phyloP scores from a whole-genome alignment of 1,140 invertebrate species.

The Tyrophagus putrescentiae region DNA sequence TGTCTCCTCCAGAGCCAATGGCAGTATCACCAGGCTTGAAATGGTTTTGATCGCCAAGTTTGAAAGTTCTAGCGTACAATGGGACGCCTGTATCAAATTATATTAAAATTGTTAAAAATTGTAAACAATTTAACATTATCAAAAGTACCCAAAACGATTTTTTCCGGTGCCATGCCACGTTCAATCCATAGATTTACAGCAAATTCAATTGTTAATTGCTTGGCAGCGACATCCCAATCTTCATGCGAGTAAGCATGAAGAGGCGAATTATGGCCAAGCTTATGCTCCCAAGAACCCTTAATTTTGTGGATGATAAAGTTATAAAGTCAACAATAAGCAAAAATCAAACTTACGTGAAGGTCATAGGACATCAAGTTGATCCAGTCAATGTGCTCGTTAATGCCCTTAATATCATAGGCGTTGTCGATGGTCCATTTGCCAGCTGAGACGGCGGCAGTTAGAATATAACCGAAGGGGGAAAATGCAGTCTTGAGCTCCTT shows the following conservation, averaged over 20 bases:
- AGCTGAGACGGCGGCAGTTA: slow-evolving; percentile 52
- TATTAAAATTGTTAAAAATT: too few relatives aligned
- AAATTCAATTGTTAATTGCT: slow-evolving; percentile 40
- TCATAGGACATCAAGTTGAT: slow-evolving; percentile 78
- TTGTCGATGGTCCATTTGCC: slow-evolving; percentile 49
- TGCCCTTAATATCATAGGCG: slow-evolving; percentile 47
- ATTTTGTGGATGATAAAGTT: not conserved
- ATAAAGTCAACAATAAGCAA: slow-evolving; percentile 35
- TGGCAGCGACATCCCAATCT: slow-evolving; percentile 19
- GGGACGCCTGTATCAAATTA: too few relatives aligned
- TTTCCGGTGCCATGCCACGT: slow-evolving; percentile 56
- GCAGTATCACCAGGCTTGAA: slow-evolving; percentile 63
- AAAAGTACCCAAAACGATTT: slow-evolving; percentile 58
- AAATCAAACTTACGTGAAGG: too few relatives aligned
- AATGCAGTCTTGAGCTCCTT: slow-evolving; percentile 52
- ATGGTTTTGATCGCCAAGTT: slow-evolving; percentile 54
- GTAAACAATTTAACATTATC: too few relatives aligned
- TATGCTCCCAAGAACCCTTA: slow-evolving; percentile 55
- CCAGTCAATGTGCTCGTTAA: slow-evolving; percentile 55
- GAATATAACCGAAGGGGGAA: slow-evolving; percentile 41
- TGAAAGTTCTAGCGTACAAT: slow-evolving; percentile 50
- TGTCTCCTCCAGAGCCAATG: slow-evolving; percentile 59
- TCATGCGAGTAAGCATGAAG: slow-evolving; percentile 28
- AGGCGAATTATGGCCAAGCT: slow-evolving; percentile 37
- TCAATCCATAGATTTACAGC: slow-evolving; percentile 41